phyloP scores from a whole-genome alignment of 2,888 invertebrate species.

The Cephonodes hylas region DNA sequence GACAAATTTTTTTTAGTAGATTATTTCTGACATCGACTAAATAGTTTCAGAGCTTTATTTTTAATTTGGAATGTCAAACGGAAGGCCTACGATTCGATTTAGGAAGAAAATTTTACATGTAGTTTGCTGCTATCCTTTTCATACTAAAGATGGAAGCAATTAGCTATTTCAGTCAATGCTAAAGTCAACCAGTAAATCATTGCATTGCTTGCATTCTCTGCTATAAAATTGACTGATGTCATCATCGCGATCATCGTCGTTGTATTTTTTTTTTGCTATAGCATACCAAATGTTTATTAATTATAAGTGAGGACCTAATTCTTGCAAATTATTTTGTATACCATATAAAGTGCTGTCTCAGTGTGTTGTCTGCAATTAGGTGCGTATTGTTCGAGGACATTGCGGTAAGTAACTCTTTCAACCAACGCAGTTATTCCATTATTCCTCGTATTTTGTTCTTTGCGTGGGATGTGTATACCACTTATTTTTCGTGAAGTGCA shows the following conservation, averaged over 20 bases:
- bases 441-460: slow-evolving; percentile 34
- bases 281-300: slow-evolving; percentile 29
- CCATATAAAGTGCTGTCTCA: neutral
- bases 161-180: neutral
- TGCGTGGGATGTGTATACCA: slow-evolving; percentile 67
- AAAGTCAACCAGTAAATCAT: neutral
- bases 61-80: neutral
- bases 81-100: neutral
- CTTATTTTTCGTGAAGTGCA: slow-evolving; percentile 27
- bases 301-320: neutral
- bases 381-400: slow-evolving; percentile 43
- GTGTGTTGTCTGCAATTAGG: slow-evolving; percentile 19
- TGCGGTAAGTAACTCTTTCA: slow-evolving; percentile 46
- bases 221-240: slow-evolving; percentile 48
- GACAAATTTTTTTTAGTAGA: neutral
- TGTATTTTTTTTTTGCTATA: slow-evolving; percentile 27
- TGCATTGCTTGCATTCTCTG: neutral
- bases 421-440: slow-evolving; percentile 40
- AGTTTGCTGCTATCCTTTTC: neutral
- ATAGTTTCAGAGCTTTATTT: neutral
- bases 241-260: slow-evolving; percentile 58
- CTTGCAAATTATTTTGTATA: neutral
- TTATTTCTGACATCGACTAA: neutral
- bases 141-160: neutral
- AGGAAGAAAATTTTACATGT: neutral